Evolutionary conservation across 2,888 invertebrate species (phyloP).

Genomic region (Leucophenga montana): DNA sequence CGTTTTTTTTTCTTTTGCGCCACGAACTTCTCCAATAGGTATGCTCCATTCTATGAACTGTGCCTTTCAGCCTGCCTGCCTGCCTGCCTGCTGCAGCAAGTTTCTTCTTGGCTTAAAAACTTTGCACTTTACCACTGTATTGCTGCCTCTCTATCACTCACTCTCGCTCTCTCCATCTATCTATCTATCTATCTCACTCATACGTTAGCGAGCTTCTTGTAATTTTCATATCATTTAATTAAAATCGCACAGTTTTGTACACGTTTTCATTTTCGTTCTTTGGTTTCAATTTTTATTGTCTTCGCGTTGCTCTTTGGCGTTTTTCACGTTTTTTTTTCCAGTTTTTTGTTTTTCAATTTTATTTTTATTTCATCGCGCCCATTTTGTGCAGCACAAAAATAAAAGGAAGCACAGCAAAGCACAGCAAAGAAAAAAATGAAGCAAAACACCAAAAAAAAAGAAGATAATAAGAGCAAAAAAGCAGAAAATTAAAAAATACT

Average conservation of each 20-base stretch:
- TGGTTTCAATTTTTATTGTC: slow-evolving; percentile 27
- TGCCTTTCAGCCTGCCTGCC: no score
- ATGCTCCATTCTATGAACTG: no score
- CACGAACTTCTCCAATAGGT: background rate
- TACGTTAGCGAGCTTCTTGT: slow-evolving; percentile 41
- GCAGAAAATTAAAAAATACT: slow-evolving; percentile 66
- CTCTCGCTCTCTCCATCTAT: slow-evolving; percentile 18
- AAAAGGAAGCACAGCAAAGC: background rate
- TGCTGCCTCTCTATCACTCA: slow-evolving; percentile 15
- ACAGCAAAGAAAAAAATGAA: background rate
- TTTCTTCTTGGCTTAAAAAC: no score
- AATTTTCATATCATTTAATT: slow-evolving; percentile 67
- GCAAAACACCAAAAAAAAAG: slow-evolving; percentile 34
- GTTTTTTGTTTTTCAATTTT: slow-evolving; percentile 53
- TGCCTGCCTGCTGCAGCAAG: no score
- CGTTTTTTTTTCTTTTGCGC: slow-evolving; percentile 4
- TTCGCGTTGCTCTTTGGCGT: slow-evolving; percentile 31
- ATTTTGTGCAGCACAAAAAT: background rate
- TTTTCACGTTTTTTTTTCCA: slow-evolving; percentile 43
- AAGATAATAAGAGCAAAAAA: slow-evolving; percentile 59
- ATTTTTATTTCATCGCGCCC: slow-evolving; percentile 34
- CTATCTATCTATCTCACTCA: no score
- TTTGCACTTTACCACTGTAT: slow-evolving; percentile 42
- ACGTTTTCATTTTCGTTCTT: slow-evolving; percentile 63
- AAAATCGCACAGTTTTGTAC: slow-evolving; percentile 64